Percentiles rank a stretch among this genome's conserved stretches.
These are phyloP conservation scores for Cyclura pinguis DNA, from an alignment of 2,797 vertebrate species.

Conservation along the genomic window DNA sequence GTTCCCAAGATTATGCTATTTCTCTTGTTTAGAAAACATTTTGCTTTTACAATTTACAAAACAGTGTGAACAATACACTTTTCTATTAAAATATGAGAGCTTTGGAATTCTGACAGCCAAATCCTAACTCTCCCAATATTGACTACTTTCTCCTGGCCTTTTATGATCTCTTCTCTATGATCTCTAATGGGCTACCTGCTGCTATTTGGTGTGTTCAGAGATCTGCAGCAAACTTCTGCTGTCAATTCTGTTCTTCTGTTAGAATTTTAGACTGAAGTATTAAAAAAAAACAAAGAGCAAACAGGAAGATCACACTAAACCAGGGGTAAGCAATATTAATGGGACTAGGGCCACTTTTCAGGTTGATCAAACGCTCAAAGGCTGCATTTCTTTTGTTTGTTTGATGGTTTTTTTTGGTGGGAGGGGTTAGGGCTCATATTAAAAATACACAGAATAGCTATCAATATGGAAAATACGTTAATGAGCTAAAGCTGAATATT, in stretches of 20 bases:
- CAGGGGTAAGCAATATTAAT: no score
- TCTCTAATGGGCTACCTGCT: neutral
- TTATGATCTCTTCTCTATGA: neutral
- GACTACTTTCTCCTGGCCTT: neutral
- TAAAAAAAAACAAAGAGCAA: neutral
- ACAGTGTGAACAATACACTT: neutral
- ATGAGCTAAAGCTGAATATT: no score
- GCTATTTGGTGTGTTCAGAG: neutral
- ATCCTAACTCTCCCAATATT: neutral
- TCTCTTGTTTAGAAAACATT: conserved; percentile 39
- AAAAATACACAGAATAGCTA: no score
- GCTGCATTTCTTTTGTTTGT: no score
- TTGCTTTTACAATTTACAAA: neutral
- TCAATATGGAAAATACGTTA: no score
- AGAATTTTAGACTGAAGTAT: neutral
- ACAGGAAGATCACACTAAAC: neutral
- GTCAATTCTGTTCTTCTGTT: neutral
- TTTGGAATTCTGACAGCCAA: neutral
- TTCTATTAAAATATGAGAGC: neutral
- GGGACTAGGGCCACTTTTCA: no score
- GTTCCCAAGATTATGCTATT: conserved; percentile 1
- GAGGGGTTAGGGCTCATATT: no score
- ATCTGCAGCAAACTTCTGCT: neutral
- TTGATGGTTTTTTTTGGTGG: no score
- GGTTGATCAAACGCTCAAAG: no score